These are phyloP conservation scores for Ciconia maguari DNA, from an alignment of 2,113 vertebrate species.

Conservation along the genomic window DNA sequence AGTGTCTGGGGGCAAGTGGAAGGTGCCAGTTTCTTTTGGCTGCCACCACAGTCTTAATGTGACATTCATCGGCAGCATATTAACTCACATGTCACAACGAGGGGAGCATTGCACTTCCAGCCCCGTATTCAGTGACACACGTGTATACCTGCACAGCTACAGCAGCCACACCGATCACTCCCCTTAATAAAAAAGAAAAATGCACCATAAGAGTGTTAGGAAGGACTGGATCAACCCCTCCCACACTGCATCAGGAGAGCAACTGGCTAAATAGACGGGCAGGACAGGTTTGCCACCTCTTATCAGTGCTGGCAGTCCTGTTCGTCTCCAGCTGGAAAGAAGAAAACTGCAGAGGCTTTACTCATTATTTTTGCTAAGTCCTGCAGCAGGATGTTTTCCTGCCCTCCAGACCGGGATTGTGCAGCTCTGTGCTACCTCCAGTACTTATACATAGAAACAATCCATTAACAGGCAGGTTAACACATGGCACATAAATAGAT, in stretches of 20 bases:
- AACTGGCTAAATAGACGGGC: not conserved
- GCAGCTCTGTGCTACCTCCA: not conserved
- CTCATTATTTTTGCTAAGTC: not conserved
- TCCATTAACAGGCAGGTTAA: constrained; percentile 13
- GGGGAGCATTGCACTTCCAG: not conserved
- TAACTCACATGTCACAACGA: not conserved
- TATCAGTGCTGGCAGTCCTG: not conserved
- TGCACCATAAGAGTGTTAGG: accelerated
- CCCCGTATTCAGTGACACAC: not conserved
- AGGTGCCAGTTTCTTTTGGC: not conserved
- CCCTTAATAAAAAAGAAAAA: not conserved
- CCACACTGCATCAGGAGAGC: not conserved
- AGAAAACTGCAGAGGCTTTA: not conserved
- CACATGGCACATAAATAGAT: not conserved
- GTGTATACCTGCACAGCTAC: not conserved
- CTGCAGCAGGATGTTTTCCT: not conserved
- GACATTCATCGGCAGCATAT: not conserved
- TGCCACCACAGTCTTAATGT: not conserved
- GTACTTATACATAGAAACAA: constrained; percentile 34
- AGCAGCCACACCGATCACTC: not conserved
- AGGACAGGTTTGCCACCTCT: not conserved
- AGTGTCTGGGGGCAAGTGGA: not conserved
- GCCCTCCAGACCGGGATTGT: not conserved
- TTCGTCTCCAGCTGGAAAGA: not conserved
- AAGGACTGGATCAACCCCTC: not conserved